phyloP scores from a whole-genome alignment of 2,888 invertebrate species.

The Orthonevra nobilis region DNA sequence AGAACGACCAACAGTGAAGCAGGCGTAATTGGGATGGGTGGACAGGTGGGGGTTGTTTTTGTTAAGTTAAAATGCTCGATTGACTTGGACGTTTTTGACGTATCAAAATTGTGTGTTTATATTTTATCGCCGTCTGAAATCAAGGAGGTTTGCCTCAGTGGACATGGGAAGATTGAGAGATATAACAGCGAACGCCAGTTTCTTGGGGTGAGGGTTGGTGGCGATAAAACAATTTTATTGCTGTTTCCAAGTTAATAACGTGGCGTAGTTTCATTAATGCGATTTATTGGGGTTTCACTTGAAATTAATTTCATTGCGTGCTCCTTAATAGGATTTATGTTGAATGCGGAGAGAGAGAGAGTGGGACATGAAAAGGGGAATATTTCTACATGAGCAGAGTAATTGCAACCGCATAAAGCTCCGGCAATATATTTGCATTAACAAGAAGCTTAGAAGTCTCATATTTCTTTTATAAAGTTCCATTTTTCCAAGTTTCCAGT shows the following conservation, averaged over 20 bases:
- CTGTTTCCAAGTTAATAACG: constrained; percentile 60
- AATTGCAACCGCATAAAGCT: too few species aligned
- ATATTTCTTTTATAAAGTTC: too few species aligned
- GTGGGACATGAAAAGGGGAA: too few species aligned
- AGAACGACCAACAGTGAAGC: too few species aligned
- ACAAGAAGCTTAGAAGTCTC: too few species aligned
- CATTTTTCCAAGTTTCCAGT: too few species aligned
- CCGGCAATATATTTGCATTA: too few species aligned
- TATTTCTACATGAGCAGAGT: too few species aligned
- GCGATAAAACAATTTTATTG: constrained; percentile 59
- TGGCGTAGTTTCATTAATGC: constrained; percentile 58
- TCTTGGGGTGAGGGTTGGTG: background rate
- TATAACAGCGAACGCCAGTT: background rate
- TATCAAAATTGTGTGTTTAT: background rate
- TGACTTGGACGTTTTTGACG: constrained; percentile 18
- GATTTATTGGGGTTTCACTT: constrained; percentile 64
- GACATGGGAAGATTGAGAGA: background rate
- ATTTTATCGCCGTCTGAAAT: constrained; percentile 8
- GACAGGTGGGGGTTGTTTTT: background rate
- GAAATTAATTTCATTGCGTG: constrained; percentile 63
- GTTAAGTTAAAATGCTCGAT: constrained; percentile 9
- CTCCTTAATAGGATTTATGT: constrained; percentile 49
- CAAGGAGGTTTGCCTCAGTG: background rate
- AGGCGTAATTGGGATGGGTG: background rate
- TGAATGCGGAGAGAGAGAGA: too few species aligned